These are phyloP conservation scores for Mastomys natalensis DNA, from an alignment of 2,113 vertebrate genomes.

Conservation along the genomic window DNA sequence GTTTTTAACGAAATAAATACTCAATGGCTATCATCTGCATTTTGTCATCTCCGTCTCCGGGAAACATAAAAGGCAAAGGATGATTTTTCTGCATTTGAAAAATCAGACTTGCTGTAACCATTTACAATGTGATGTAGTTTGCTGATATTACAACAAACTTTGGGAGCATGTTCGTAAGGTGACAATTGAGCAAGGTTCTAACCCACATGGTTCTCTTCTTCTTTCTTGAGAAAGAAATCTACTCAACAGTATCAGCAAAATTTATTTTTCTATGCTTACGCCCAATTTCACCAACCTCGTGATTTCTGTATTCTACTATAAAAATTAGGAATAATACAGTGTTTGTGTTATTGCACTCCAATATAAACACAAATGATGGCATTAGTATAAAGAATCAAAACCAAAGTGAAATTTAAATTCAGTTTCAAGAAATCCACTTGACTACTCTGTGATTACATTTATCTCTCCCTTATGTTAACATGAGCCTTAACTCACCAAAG, in stretches of 20 bases:
- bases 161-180: neutral
- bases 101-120: neutral
- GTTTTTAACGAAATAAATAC: conserved; percentile 16
- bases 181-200: neutral
- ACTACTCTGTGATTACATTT: conserved; percentile 9
- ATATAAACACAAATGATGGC: neutral
- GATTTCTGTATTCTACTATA: conserved; percentile 36
- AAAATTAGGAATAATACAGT: conserved; percentile 27
- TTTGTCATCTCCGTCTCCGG: neutral
- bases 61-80: neutral
- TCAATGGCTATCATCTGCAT: neutral
- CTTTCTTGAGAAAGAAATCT: neutral
- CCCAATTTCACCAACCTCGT: neutral
- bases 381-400: conserved; percentile 1
- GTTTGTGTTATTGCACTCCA: neutral
- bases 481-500: conserved; percentile 1
- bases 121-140: too few species aligned
- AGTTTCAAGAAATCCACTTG: neutral
- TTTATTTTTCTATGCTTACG: neutral
- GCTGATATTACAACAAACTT: neutral
- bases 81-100: conserved; percentile 39
- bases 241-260: neutral
- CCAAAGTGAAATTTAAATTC: neutral
- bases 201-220: neutral
- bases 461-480: conserved; percentile 21